Evolutionary conservation across 2,888 invertebrate genomes (phyloP).

Genomic region (Odontocerum albicorne): DNA sequence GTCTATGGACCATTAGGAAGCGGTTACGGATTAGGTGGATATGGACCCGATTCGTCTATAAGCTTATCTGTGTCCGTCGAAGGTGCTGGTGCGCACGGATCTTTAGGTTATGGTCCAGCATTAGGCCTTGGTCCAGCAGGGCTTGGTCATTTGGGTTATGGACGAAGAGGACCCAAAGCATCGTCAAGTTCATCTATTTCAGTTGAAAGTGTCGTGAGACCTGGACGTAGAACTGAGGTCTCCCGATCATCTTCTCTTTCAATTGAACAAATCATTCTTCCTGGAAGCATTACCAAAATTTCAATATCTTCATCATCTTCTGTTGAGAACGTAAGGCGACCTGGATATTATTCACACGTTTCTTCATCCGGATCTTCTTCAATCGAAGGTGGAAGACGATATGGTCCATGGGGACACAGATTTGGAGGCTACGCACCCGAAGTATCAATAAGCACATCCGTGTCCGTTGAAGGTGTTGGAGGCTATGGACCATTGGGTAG

Average conservation of each 20-base stretch:
- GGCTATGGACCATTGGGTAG: background rate
- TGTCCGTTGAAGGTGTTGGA: constrained; percentile 5
- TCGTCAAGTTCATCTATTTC: constrained; percentile 8
- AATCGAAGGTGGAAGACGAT: constrained; percentile 4
- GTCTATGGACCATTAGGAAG: constrained; percentile 1
- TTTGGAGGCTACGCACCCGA: background rate
- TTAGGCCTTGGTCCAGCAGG: background rate
- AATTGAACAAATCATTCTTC: constrained; percentile 3
- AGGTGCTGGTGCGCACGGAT: constrained; percentile 1
- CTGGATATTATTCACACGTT: background rate
- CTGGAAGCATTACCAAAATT: background rate
- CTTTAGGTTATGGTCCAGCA: background rate
- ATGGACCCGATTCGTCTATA: background rate
- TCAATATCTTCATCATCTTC: constrained; percentile 3
- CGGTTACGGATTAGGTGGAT: constrained; percentile 2
- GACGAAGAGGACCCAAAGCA: constrained; percentile 2
- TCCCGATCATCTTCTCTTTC: constrained; percentile 1
- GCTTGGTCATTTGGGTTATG: background rate
- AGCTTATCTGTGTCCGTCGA: constrained; percentile 9
- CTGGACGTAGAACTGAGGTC: background rate
- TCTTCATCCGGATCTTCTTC: background rate
- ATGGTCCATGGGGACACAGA: constrained; percentile 4
- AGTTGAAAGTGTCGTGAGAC: background rate
- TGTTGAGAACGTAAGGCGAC: constrained; percentile 8
- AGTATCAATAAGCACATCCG: background rate